Conservation (phyloP, 2,888 invertebrate genomes). For the Caenorhabditis sp. region DNA sequence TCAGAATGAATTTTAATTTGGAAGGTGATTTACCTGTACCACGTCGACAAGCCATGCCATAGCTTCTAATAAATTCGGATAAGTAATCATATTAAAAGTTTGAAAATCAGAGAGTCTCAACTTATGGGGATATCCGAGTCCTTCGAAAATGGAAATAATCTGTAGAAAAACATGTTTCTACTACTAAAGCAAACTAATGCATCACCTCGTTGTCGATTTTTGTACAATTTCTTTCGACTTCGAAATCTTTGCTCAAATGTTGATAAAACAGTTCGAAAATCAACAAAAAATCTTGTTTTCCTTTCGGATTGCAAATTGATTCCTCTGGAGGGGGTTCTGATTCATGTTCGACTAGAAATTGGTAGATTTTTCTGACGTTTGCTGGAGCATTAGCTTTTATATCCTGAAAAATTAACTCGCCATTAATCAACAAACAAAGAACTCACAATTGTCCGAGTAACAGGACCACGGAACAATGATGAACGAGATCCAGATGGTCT, state of each 20-base stretch:
- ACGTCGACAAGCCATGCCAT: background rate
- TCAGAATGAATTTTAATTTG: too few relatives aligned
- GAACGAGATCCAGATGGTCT: too few relatives aligned
- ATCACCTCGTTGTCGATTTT: too few relatives aligned
- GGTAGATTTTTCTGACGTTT: background rate
- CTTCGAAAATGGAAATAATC: background rate
- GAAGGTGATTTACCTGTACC: background rate
- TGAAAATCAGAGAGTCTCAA: background rate
- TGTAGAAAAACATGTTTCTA: too few relatives aligned
- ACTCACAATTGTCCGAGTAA: too few relatives aligned
- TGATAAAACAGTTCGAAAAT: background rate
- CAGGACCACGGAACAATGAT: too few relatives aligned
- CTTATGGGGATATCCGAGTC: background rate
- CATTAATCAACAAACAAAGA: too few relatives aligned
- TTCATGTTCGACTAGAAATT: background rate
- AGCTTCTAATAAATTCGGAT: background rate
- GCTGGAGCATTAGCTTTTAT: background rate
- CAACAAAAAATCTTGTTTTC: background rate
- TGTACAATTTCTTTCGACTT: too few relatives aligned
- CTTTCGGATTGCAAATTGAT: background rate
- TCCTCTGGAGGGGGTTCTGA: background rate
- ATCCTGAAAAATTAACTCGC: conserved; percentile 1
- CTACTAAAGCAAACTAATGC: too few relatives aligned
- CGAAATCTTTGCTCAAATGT: background rate
- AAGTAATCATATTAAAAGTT: too few relatives aligned